A percentile compares a stretch with the other conserved stretches of the same genome.
Evolutionary conservation across 2,797 vertebrate species (phyloP).

Genomic region (Pangasius larnaudii): DNA sequence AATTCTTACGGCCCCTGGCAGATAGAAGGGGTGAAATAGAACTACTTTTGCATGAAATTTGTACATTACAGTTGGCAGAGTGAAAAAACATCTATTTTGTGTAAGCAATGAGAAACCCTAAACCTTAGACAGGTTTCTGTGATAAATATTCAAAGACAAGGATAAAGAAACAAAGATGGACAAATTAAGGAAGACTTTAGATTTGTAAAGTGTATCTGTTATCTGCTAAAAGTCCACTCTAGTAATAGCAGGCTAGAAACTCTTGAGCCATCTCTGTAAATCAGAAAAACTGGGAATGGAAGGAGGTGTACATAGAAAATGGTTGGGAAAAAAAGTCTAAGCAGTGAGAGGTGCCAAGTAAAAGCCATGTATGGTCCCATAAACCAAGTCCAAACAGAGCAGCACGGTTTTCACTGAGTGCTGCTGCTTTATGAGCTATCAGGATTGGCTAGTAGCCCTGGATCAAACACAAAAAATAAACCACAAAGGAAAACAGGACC

Average conservation of each 20-base stretch:
- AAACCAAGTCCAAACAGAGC: slow-evolving; percentile 30
- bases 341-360: slow-evolving; percentile 35
- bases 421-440: slow-evolving; percentile 28
- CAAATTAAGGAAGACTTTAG: not conserved
- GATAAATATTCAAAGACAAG: not conserved
- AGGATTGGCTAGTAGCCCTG: slow-evolving; percentile 25
- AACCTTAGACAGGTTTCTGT: not conserved
- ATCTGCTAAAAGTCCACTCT: not conserved
- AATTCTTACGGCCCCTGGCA: not conserved
- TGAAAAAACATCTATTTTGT: not conserved
- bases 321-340: slow-evolving; percentile 41
- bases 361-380: slow-evolving; percentile 40
- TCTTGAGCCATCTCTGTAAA: slow-evolving; percentile 16
- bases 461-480: slow-evolving; percentile 47
- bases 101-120: not conserved
- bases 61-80: not conserved
- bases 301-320: slow-evolving; percentile 29
- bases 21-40: not conserved
- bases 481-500: slow-evolving; percentile 63
- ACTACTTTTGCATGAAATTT: slow-evolving; percentile 11
- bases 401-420: slow-evolving; percentile 16
- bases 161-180: not conserved
- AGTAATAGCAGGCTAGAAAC: slow-evolving; percentile 12
- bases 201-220: not conserved
- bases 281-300: slow-evolving; percentile 30